Percentiles rank a stretch among this genome's conserved stretches.
Conservation (phyloP, 1,140 invertebrate species). For the Apis mellifera region Amel_HAv3.1 CM009938.2:6543001-6543500, state of each 20-base stretch:
- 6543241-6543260: neutral
- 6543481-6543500: neutral
- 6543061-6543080: neutral
- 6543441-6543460: neutral
- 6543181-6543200: neutral
- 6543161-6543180: neutral
- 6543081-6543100: neutral
- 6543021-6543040: neutral
- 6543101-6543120: constrained; percentile 26
- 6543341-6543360: neutral
- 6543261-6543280: neutral
- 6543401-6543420: neutral
- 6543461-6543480: neutral
- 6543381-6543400: neutral
- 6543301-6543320: no score
- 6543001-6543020: neutral
- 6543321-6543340: no score
- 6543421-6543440: neutral
- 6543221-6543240: neutral
- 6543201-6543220: neutral
- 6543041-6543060: neutral
- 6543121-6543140: neutral
- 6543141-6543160: neutral
- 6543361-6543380: neutral
- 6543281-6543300: neutral